Conservation (phyloP, 1,140 invertebrate species). For the Penaeus indicus region DNA sequence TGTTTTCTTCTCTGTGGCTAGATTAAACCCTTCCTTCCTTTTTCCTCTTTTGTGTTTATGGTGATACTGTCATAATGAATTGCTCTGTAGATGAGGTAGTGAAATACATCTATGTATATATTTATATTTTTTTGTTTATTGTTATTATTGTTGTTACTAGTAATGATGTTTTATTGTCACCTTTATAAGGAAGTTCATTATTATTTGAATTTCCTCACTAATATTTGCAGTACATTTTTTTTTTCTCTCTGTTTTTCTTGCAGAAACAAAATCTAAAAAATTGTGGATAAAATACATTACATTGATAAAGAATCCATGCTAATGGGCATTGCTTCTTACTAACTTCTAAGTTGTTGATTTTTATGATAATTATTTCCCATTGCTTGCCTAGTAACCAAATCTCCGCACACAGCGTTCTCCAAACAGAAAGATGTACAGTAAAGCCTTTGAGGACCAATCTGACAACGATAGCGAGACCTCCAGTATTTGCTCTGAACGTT, state of each 20-base stretch:
- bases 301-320: too few species aligned
- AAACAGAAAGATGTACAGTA: constrained; percentile 63
- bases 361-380: not conserved
- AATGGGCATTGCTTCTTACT: too few species aligned
- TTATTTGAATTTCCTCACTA: not conserved
- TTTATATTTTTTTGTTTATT: too few species aligned
- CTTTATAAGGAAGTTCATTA: not conserved
- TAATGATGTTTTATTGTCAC: not conserved
- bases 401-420: constrained; percentile 58
- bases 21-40: constrained; percentile 37
- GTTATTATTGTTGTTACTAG: too few species aligned
- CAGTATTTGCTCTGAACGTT: constrained; percentile 92
- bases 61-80: too few species aligned
- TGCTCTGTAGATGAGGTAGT: too few species aligned
- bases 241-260: not conserved
- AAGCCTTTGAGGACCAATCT: constrained; percentile 79
- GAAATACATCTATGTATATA: too few species aligned
- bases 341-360: not conserved
- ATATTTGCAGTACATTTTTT: not conserved
- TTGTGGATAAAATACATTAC: not conserved
- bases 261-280: not conserved
- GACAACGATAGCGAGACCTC: constrained; percentile 92
- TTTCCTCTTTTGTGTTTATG: not conserved
- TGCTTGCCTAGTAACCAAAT: constrained; percentile 2
- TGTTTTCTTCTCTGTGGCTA: not conserved